These are phyloP conservation scores for Ametastegia equiseti DNA, from an alignment of 2,888 invertebrate species.

Conservation along the genomic window DNA sequence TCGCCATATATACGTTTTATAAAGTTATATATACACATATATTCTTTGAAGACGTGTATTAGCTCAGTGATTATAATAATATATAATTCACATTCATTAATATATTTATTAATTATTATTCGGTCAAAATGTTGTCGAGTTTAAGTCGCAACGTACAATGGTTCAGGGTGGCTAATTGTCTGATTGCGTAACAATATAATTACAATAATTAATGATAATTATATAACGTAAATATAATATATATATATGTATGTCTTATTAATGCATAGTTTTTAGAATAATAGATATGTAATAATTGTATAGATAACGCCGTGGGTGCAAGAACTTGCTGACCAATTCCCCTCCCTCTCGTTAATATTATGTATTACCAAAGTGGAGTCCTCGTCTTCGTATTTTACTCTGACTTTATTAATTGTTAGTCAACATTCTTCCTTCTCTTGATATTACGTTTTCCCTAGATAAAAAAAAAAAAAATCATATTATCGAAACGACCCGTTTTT, in stretches of 20 bases:
- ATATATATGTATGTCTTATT: neutral
- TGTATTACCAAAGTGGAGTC: neutral
- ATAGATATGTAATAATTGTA: slow-evolving; percentile 26
- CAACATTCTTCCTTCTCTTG: neutral
- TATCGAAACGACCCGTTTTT: neutral
- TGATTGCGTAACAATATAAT: neutral
- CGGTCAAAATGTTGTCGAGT: neutral
- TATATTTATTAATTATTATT: neutral
- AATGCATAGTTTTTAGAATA: neutral
- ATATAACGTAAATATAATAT: neutral
- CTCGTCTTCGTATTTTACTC: neutral
- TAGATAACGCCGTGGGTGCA: slow-evolving; percentile 23
- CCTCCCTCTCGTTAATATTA: too few species aligned
- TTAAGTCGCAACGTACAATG: too few species aligned
- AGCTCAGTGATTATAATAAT: neutral
- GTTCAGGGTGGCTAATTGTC: neutral
- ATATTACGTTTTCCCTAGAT: neutral
- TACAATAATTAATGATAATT: neutral
- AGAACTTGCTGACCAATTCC: slow-evolving; percentile 31
- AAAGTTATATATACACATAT: neutral
- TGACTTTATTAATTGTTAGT: neutral
- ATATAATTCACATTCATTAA: neutral
- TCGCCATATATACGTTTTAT: neutral
- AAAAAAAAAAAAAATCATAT: neutral
- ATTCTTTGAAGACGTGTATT: neutral